Percentiles rank a stretch among this genome's conserved stretches.
Conservation (phyloP, 2,888 invertebrate genomes). For the Thera obeliscata region DNA sequence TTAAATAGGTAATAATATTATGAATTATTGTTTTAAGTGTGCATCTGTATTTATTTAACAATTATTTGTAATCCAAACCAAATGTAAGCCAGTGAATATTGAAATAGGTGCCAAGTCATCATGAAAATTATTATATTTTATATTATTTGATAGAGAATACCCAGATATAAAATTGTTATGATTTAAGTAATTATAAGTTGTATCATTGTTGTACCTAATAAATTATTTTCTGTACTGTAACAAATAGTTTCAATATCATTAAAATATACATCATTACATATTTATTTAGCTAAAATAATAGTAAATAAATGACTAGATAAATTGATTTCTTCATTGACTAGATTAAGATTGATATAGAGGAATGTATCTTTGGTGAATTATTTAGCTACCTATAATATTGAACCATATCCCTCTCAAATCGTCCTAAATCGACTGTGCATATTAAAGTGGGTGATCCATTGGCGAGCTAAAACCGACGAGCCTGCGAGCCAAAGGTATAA, state of each 20-base stretch:
- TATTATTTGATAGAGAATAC: constrained; percentile 19
- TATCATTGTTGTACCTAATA: constrained; percentile 39
- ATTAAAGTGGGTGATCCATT: too few relatives aligned
- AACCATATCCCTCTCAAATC: not conserved
- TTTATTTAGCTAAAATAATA: constrained; percentile 12
- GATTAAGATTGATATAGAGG: constrained; percentile 12
- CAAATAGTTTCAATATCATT: constrained; percentile 14
- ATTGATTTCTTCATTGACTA: constrained; percentile 34
- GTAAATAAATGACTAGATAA: constrained; percentile 43
- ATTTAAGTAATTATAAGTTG: constrained; percentile 31
- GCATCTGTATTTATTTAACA: not conserved
- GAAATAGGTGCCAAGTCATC: not conserved
- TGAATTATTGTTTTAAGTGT: not conserved
- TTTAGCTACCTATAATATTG: constrained; percentile 6
- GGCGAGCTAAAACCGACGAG: too few relatives aligned
- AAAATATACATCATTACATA: not conserved
- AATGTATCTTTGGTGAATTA: constrained; percentile 27
- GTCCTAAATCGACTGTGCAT: too few relatives aligned
- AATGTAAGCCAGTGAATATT: not conserved
- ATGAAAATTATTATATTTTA: not conserved
- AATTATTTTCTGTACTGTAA: constrained; percentile 42
- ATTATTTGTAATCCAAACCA: constrained; percentile 1
- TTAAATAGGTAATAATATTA: not conserved
- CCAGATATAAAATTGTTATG: constrained; percentile 21
- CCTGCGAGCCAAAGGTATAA: too few relatives aligned